Percentiles rank a stretch among this genome's conserved stretches.
phyloP scores from a whole-genome alignment of 1,140 invertebrate species.

The Drosophila lacertosa region DNA sequence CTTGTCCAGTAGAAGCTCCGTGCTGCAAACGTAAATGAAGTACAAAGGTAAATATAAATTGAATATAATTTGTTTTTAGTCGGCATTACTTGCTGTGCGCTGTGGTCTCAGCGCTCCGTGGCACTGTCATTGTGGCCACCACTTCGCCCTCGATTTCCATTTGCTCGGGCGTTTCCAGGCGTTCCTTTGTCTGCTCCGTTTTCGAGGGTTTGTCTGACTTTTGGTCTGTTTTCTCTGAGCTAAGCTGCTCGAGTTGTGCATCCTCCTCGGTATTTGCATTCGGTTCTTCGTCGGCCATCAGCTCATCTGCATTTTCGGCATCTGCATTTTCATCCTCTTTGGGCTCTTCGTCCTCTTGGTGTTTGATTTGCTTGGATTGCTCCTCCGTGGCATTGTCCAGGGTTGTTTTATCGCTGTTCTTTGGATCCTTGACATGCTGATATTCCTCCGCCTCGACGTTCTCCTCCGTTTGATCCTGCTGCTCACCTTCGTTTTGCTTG shows the following conservation, averaged over 20 bases:
- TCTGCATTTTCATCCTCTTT: conserved; percentile 86
- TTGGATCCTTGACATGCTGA: conserved; percentile 93
- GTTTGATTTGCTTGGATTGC: conserved; percentile 90
- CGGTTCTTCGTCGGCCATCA: conserved; percentile 67
- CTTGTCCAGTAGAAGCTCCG: conserved; percentile 71
- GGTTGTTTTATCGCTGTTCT: conserved; percentile 87
- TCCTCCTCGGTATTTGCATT: conserved; percentile 69
- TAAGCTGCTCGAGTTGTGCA: conserved; percentile 85
- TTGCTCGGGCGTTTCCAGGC: conserved; percentile 78
- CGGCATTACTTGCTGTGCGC: conserved; percentile 85
- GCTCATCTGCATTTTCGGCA: conserved; percentile 85
- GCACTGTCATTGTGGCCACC: conserved; percentile 88
- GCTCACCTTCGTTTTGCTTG: conserved; percentile 85
- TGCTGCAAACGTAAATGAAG: conserved; percentile 42
- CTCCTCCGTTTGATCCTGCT: conserved; percentile 71
- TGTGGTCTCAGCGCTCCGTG: conserved; percentile 89
- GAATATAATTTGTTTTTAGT: background rate
- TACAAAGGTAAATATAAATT: background rate
- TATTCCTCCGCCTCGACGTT: conserved; percentile 87
- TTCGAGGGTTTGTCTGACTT: conserved; percentile 85
- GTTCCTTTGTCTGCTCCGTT: conserved; percentile 84
- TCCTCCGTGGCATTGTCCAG: conserved; percentile 92
- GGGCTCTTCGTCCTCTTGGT: conserved; percentile 86
- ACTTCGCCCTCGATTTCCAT: conserved; percentile 91
- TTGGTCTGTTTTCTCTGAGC: conserved; percentile 85